A percentile compares a stretch with the other conserved stretches of the same genome.
Conservation (phyloP, 1,140 invertebrate species). For the Panagrolaimus sp. region DNA sequence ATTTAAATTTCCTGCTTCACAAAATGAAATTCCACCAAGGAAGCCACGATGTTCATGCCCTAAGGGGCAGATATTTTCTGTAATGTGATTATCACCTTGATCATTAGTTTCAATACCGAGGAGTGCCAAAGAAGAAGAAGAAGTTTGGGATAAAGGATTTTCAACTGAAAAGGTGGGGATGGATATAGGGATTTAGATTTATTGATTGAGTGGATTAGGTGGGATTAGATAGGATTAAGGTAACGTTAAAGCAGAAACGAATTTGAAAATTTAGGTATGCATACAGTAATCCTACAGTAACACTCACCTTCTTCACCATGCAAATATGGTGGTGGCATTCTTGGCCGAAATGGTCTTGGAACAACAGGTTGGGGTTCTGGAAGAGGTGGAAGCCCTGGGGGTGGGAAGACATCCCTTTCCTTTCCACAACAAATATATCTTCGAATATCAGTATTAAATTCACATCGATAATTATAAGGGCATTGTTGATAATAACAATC, state of each 20-base stretch:
- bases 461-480: constrained; percentile 33
- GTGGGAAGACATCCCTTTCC: constrained; percentile 29
- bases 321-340: constrained; percentile 11
- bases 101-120: neutral
- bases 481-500: constrained; percentile 41
- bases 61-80: neutral
- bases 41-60: neutral
- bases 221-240: neutral
- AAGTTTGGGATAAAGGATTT: neutral
- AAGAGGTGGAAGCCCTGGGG: constrained; percentile 28
- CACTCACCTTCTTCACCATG: constrained; percentile 7
- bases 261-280: too few relatives aligned
- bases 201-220: neutral
- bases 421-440: constrained; percentile 39
- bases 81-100: neutral
- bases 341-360: constrained; percentile 27
- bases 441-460: constrained; percentile 37
- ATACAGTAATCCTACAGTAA: neutral
- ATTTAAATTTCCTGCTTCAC: neutral
- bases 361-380: constrained; percentile 30
- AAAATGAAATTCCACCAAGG: constrained; percentile 4
- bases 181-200: too few relatives aligned
- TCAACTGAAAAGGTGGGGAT: too few relatives aligned
- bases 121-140: neutral
- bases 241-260: too few relatives aligned